Percentiles rank a stretch among this genome's conserved stretches.
Evolutionary conservation across 2,888 invertebrate species (phyloP).

Genomic region (Lasioglossum calceatum): DNA sequence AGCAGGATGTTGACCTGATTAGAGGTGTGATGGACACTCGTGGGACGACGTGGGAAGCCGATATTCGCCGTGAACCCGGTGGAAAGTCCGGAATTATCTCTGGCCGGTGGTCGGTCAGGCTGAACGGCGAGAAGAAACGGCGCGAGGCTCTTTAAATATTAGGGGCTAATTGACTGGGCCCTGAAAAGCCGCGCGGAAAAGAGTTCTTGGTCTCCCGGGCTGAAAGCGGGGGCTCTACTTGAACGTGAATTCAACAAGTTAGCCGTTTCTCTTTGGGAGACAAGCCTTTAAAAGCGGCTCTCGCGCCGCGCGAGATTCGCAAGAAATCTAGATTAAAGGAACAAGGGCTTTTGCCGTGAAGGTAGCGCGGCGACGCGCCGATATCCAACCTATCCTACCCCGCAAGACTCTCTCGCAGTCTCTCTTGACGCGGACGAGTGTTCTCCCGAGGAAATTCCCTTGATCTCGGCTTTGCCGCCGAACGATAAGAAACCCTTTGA

Average conservation of each 20-base stretch:
- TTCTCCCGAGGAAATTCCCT: slow-evolving; percentile 39
- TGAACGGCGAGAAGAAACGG: slow-evolving; percentile 1
- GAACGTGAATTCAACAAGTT: slow-evolving; percentile 61
- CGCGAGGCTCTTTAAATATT: slow-evolving; percentile 43
- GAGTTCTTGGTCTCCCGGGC: neutral
- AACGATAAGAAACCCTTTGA: slow-evolving; percentile 30
- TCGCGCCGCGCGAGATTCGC: slow-evolving; percentile 36
- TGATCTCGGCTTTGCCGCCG: neutral
- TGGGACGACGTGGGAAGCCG: neutral
- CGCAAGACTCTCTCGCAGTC: neutral
- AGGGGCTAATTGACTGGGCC: slow-evolving; percentile 40
- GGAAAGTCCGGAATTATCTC: slow-evolving; percentile 12
- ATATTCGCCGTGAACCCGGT: neutral
- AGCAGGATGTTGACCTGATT: neutral
- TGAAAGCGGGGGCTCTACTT: slow-evolving; percentile 33
- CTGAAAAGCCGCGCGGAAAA: slow-evolving; percentile 11
- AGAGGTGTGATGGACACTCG: neutral
- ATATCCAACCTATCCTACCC: neutral
- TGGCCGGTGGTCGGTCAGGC: neutral
- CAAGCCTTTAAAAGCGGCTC: slow-evolving; percentile 34
- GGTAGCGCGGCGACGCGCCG: slow-evolving; percentile 6
- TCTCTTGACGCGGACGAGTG: neutral
- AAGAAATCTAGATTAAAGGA: slow-evolving; percentile 61
- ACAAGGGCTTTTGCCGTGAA: slow-evolving; percentile 32
- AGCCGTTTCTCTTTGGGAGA: slow-evolving; percentile 50